Evolutionary conservation across 1,140 invertebrate genomes (phyloP).

Genomic region (Meloidogyne exigua): DNA sequence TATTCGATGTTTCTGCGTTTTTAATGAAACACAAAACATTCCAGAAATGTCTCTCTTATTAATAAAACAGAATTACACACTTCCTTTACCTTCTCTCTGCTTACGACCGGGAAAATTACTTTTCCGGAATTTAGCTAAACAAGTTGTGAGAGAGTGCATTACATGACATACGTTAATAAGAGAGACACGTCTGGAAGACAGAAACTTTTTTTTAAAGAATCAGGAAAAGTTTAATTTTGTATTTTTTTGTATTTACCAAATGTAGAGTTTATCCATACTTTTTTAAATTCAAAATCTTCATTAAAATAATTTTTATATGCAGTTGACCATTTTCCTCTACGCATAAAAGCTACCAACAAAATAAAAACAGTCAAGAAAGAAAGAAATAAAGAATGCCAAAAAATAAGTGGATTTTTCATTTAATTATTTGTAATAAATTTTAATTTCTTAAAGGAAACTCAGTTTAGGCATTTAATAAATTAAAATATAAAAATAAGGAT

Average conservation of each 20-base stretch:
- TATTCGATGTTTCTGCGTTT: background rate
- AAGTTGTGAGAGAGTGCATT: too few relatives aligned
- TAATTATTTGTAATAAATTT: background rate
- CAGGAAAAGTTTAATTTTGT: too few relatives aligned
- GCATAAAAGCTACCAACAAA: constrained; percentile 17
- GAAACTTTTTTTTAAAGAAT: background rate
- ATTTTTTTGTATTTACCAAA: background rate
- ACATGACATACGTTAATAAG: too few relatives aligned
- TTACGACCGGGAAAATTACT: too few relatives aligned
- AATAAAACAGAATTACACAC: too few relatives aligned
- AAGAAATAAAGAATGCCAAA: constrained; percentile 24
- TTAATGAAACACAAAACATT: too few relatives aligned
- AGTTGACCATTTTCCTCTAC: background rate
- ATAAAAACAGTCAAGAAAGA: constrained; percentile 22
- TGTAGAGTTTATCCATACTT: background rate
- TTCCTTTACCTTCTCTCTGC: too few relatives aligned
- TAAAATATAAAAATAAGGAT: too few relatives aligned
- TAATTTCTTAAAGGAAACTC: background rate
- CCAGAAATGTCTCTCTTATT: too few relatives aligned
- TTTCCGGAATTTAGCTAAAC: too few relatives aligned
- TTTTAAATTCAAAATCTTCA: background rate
- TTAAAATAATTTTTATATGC: constrained; percentile 1
- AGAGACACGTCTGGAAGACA: too few relatives aligned
- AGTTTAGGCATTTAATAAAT: too few relatives aligned
- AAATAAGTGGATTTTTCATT: constrained; percentile 9